A percentile compares a stretch with the other conserved stretches of the same genome.
Evolutionary conservation across 2,113 vertebrate genomes (phyloP).

Genomic region (Marcusenius ussheri): DNA sequence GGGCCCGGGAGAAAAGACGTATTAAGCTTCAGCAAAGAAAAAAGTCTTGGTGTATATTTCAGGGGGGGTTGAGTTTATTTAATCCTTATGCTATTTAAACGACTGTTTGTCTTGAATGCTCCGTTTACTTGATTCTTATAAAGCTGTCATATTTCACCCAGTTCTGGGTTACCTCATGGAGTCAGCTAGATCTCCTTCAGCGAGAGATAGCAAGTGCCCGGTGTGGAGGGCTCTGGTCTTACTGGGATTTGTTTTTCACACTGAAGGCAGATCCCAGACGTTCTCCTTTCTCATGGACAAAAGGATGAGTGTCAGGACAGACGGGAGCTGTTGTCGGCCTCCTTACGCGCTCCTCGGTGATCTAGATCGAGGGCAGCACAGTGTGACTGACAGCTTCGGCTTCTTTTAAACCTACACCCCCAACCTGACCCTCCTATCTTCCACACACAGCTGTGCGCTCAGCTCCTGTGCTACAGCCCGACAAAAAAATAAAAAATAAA

Average conservation of each 20-base stretch:
- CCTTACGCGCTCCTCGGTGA: neutral
- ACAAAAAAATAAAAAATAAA: neutral
- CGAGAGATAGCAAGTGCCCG: neutral
- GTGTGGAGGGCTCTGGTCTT: neutral
- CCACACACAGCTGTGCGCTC: neutral
- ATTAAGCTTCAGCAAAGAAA: neutral
- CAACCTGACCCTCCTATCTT: neutral
- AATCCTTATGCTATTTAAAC: neutral
- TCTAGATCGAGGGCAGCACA: neutral
- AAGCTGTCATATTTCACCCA: neutral
- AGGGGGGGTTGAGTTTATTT: neutral
- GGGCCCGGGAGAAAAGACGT: neutral
- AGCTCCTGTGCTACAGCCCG: neutral
- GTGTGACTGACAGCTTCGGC: neutral
- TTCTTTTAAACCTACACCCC: neutral
- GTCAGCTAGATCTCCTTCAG: neutral
- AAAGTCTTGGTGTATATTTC: neutral
- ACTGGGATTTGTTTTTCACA: slow-evolving; percentile 26
- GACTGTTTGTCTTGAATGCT: neutral
- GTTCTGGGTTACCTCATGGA: neutral
- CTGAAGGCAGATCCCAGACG: slow-evolving; percentile 25
- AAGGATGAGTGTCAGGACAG: slow-evolving; percentile 50
- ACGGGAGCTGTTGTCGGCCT: slow-evolving; percentile 45
- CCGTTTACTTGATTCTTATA: neutral
- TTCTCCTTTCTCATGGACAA: slow-evolving; percentile 51